Conservation (phyloP, 1,140 invertebrate species). For the Brachionus asplanchnoidis region DNA sequence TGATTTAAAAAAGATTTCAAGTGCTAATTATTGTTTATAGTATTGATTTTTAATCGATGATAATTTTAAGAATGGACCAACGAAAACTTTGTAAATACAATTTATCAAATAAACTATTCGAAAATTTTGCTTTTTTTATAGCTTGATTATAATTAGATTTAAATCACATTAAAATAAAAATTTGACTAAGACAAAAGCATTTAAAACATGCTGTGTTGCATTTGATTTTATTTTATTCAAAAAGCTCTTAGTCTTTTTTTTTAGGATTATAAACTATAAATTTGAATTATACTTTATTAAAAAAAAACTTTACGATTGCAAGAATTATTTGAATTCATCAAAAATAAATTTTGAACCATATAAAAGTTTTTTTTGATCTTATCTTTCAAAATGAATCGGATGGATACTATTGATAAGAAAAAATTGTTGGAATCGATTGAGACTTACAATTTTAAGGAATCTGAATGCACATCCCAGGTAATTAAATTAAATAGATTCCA, state of each 20-base stretch:
- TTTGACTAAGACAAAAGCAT: not conserved
- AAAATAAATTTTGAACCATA: not conserved
- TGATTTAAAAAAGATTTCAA: too few relatives aligned
- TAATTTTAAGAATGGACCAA: too few relatives aligned
- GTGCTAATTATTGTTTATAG: too few relatives aligned
- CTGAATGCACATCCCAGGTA: not conserved
- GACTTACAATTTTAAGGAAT: not conserved
- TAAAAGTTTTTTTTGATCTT: not conserved
- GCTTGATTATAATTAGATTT: not conserved
- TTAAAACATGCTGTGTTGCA: not conserved
- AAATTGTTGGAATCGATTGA: slow-evolving; percentile 21
- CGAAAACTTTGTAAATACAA: too few relatives aligned
- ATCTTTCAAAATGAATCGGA: slow-evolving; percentile 6
- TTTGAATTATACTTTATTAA: not conserved
- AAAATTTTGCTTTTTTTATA: too few relatives aligned
- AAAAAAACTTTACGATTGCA: not conserved
- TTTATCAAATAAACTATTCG: too few relatives aligned
- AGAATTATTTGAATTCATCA: not conserved
- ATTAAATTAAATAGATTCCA: not conserved
- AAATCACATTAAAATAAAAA: not conserved
- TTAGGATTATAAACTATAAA: not conserved
- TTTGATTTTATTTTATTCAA: not conserved
- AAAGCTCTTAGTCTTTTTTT: not conserved
- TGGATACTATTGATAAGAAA: slow-evolving; percentile 1
- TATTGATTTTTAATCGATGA: too few relatives aligned